Evolutionary conservation across 2,888 invertebrate species (phyloP).

Genomic region (Yponomeuta sedellus): DNA sequence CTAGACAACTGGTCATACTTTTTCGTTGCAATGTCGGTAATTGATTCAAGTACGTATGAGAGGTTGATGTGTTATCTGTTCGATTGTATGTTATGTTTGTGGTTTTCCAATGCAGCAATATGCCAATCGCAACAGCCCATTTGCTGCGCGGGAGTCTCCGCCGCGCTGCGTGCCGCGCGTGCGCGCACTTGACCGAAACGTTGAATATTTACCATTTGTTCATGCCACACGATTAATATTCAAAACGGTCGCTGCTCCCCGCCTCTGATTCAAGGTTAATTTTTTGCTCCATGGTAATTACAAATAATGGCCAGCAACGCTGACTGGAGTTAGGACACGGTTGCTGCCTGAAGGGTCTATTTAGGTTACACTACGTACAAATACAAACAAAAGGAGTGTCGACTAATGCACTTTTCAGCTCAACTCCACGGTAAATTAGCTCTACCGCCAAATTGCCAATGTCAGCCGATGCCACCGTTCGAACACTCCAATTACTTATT

Average conservation of each 20-base stretch:
- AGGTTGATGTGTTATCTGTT: neutral
- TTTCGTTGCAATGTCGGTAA: no score
- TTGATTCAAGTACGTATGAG: no score
- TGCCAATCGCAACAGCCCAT: constrained; percentile 5
- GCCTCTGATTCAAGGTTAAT: constrained; percentile 58
- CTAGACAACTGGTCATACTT: no score
- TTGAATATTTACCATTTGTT: constrained; percentile 61
- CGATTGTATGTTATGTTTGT: neutral
- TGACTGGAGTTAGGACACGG: neutral
- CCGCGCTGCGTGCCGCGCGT: constrained; percentile 32
- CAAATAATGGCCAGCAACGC: constrained; percentile 37
- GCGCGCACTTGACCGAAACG: constrained; percentile 57
- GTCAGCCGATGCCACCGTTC: no score
- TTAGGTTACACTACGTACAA: neutral
- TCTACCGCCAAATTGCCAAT: no score
- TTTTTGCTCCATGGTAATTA: constrained; percentile 47
- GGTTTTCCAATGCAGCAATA: neutral
- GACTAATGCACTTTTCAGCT: no score
- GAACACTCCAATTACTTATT: no score
- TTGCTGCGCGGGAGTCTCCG: neutral
- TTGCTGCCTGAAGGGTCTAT: neutral
- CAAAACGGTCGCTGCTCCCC: constrained; percentile 56
- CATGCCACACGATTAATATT: constrained; percentile 57
- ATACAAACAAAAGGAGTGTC: no score
- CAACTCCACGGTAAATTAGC: no score